Evolutionary conservation across 2,888 invertebrate species (phyloP).

Genomic region (Caradrina clavipalpis): DNA sequence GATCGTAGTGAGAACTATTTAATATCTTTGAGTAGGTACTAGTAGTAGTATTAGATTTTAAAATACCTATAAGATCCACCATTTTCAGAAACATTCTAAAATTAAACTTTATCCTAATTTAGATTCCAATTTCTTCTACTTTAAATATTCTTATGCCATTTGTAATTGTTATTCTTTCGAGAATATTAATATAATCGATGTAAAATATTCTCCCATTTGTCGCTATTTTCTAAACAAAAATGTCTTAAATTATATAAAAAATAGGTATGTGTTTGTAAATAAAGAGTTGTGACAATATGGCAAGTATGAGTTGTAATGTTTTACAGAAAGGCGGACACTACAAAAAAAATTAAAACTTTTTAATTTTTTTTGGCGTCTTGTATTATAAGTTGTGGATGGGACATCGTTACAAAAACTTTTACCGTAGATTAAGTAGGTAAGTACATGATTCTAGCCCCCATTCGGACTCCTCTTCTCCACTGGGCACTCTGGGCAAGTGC

Average conservation of each 20-base stretch:
- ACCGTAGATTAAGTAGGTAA: too few species aligned
- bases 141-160: conserved; percentile 11
- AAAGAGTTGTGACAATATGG: conserved; percentile 29
- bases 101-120: neutral
- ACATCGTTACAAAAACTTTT: too few species aligned
- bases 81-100: neutral
- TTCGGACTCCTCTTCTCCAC: too few species aligned
- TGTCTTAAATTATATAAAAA: conserved; percentile 36
- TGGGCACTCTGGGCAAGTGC: too few species aligned
- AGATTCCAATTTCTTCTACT: neutral
- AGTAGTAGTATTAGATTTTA: neutral
- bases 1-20: neutral
- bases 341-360: neutral
- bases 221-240: neutral
- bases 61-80: neutral
- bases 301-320: conserved; percentile 20
- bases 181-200: neutral
- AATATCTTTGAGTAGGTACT: neutral
- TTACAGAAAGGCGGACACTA: conserved; percentile 24
- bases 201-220: neutral
- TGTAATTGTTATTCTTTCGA: neutral
- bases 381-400: neutral
- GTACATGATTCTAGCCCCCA: too few species aligned
- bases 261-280: conserved; percentile 34
- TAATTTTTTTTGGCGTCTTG: neutral